phyloP scores from a whole-genome alignment of 2,888 invertebrate species.

The Melanargia galathea region DNA sequence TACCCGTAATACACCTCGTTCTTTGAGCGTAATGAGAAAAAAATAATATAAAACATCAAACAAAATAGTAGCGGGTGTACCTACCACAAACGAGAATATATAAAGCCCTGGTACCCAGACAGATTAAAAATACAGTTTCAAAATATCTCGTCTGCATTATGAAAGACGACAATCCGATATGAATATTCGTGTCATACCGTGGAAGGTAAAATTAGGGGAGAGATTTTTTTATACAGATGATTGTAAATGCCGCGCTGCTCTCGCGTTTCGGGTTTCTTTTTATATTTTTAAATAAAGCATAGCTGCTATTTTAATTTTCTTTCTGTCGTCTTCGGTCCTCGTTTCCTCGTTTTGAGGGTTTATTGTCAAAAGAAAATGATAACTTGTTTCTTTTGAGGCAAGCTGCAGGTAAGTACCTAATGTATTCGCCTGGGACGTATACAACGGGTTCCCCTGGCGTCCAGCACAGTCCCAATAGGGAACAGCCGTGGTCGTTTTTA shows the following conservation, averaged over 20 bases:
- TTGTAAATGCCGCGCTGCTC: slow-evolving; percentile 54
- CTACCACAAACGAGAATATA: slow-evolving; percentile 18
- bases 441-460: too few species aligned
- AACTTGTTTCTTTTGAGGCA: not conserved
- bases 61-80: slow-evolving; percentile 16
- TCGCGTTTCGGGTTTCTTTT: slow-evolving; percentile 43
- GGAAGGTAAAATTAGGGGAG: slow-evolving; percentile 32
- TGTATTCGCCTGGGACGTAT: too few species aligned
- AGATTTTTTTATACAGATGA: slow-evolving; percentile 54
- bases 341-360: slow-evolving; percentile 36
- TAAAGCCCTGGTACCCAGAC: slow-evolving; percentile 16
- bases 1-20: not conserved
- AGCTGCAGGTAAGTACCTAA: too few species aligned
- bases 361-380: slow-evolving; percentile 34
- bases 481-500: too few species aligned
- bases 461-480: too few species aligned
- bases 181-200: slow-evolving; percentile 49
- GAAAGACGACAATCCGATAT: slow-evolving; percentile 31
- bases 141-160: slow-evolving; percentile 23
- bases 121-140: slow-evolving; percentile 28
- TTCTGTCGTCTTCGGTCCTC: slow-evolving; percentile 37
- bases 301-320: slow-evolving; percentile 49
- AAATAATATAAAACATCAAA: slow-evolving; percentile 8
- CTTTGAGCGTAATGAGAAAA: slow-evolving; percentile 21
- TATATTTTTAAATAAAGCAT: slow-evolving; percentile 34